Evolutionary conservation across 2,888 invertebrate genomes (phyloP).

Genomic region (Apotomis capreana): DNA sequence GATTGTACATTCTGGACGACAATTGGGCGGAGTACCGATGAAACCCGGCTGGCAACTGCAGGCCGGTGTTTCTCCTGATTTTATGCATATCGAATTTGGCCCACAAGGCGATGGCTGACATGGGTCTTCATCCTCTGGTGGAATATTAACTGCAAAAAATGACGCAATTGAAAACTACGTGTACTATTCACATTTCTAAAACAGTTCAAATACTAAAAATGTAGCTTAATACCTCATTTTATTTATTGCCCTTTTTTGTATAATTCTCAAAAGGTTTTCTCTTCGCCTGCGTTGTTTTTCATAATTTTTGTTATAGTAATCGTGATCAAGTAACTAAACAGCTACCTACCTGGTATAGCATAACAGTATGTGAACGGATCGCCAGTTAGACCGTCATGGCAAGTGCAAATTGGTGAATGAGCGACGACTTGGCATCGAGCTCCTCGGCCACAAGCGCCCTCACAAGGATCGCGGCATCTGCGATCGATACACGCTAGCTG

Average conservation of each 20-base stretch:
- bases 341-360: constrained; percentile 78
- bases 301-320: too few species aligned
- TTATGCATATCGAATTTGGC: constrained; percentile 85
- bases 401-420: constrained; percentile 89
- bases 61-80: constrained; percentile 84
- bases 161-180: background rate
- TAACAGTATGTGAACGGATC: constrained; percentile 88
- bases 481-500: constrained; percentile 87
- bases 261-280: too few species aligned
- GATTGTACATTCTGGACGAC: constrained; percentile 87
- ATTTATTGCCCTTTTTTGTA: too few species aligned
- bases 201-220: background rate
- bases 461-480: constrained; percentile 89
- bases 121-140: constrained; percentile 77
- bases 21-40: constrained; percentile 86
- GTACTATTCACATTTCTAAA: background rate
- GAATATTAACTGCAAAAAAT: constrained; percentile 50
- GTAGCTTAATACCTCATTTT: background rate
- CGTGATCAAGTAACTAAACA: background rate
- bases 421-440: constrained; percentile 89
- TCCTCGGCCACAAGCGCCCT: constrained; percentile 88
- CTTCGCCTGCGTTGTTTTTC: too few species aligned
- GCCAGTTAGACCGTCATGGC: constrained; percentile 86
- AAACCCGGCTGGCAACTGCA: constrained; percentile 85
- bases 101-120: constrained; percentile 88